phyloP scores from a whole-genome alignment of 1,140 invertebrate genomes.

The Ylistrum balloti region DNA sequence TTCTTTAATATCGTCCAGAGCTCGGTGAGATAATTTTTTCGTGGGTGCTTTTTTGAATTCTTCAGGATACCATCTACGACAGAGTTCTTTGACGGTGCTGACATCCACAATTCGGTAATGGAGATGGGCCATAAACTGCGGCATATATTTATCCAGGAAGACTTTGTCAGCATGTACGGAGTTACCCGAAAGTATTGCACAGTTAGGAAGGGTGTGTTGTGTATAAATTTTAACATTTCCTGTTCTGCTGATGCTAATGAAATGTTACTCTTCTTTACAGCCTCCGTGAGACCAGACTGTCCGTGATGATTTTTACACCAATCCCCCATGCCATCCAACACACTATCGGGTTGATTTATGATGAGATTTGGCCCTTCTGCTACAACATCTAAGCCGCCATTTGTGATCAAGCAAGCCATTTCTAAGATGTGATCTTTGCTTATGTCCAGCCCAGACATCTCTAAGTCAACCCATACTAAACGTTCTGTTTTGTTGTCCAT shows the following conservation, averaged over 20 bases:
- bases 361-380: constrained; percentile 90
- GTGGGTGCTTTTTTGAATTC: constrained; percentile 85
- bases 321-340: constrained; percentile 90
- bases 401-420: constrained; percentile 93
- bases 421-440: constrained; percentile 92
- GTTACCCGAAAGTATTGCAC: constrained; percentile 93
- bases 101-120: constrained; percentile 98
- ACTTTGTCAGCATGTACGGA: constrained; percentile 91
- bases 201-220: constrained; percentile 86
- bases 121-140: constrained; percentile 87
- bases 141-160: constrained; percentile 82
- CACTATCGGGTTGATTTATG: constrained; percentile 89
- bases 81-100: constrained; percentile 93
- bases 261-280: constrained; percentile 87
- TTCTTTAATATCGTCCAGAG: constrained; percentile 92
- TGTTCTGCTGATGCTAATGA: constrained; percentile 88
- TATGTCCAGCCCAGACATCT: constrained; percentile 91
- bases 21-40: constrained; percentile 86
- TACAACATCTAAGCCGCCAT: constrained; percentile 90
- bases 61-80: constrained; percentile 88
- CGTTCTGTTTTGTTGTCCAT: neutral
- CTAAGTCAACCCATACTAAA: constrained; percentile 70
- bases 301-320: constrained; percentile 92
- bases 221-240: constrained; percentile 89
- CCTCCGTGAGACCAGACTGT: constrained; percentile 88